phyloP scores from a whole-genome alignment of 2,888 invertebrate species.

The Yponomeuta malinellus region DNA sequence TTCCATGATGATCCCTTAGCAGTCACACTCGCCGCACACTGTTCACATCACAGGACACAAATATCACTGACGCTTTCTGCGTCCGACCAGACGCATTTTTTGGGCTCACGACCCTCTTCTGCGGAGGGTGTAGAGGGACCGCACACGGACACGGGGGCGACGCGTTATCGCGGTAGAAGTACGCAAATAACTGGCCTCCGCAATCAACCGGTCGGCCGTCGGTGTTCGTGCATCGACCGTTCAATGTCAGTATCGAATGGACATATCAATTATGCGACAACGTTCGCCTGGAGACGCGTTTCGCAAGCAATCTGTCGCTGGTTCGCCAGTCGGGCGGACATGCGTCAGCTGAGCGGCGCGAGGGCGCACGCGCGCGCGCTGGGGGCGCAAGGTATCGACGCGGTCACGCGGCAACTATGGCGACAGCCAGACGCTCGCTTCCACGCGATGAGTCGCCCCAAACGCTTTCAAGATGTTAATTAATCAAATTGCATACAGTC shows the following conservation, averaged over 20 bases:
- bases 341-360: conserved; percentile 15
- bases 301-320: conserved; percentile 43
- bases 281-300: conserved; percentile 51
- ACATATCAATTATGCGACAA: conserved; percentile 70
- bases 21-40: conserved; percentile 31
- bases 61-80: conserved; percentile 33
- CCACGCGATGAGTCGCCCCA: conserved; percentile 22
- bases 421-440: conserved; percentile 36
- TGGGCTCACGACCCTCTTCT: conserved; percentile 24
- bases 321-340: conserved; percentile 17
- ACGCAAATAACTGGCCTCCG: conserved; percentile 58
- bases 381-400: conserved; percentile 37
- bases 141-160: conserved; percentile 25
- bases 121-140: conserved; percentile 25
- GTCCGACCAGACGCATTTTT: conserved; percentile 27
- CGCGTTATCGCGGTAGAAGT: conserved; percentile 54
- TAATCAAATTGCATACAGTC: conserved; percentile 32
- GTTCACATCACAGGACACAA: conserved; percentile 32
- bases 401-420: conserved; percentile 32
- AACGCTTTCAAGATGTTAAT: conserved; percentile 28
- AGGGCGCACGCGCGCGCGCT: conserved; percentile 55
- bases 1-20: conserved; percentile 32
- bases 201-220: conserved; percentile 54
- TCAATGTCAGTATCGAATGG: conserved; percentile 73
- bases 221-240: conserved; percentile 49